Conservation (phyloP, 2,888 invertebrate genomes). For the Acleris literana region DNA sequence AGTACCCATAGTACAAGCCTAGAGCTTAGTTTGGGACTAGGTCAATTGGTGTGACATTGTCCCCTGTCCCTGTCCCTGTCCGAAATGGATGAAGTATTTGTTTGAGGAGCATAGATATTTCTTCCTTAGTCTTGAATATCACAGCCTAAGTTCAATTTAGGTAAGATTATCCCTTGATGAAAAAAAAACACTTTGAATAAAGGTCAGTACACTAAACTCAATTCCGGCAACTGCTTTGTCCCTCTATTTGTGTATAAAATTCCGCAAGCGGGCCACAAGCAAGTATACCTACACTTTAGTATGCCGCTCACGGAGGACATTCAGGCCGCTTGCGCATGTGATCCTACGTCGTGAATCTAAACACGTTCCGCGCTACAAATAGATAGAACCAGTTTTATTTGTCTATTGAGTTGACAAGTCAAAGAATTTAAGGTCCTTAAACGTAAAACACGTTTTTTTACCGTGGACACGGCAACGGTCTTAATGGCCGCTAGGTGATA, state of each 20-base stretch:
- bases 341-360: conserved; percentile 1
- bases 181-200: neutral
- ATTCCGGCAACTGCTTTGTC: neutral
- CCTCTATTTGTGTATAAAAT: conserved; percentile 9
- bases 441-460: too few species aligned
- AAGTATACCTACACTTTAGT: neutral
- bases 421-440: neutral
- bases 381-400: neutral
- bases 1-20: too few species aligned
- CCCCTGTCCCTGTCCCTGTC: too few species aligned
- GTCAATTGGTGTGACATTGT: too few species aligned
- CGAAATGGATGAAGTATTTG: too few species aligned
- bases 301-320: conserved; percentile 5
- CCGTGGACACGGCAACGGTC: too few species aligned
- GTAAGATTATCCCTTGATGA: too few species aligned
- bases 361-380: neutral
- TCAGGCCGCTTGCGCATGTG: neutral
- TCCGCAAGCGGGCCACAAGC: neutral
- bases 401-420: neutral
- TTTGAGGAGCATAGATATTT: too few species aligned
- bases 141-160: too few species aligned
- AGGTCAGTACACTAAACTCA: neutral
- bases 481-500: too few species aligned
- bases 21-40: too few species aligned
- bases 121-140: too few species aligned